Percentiles rank a stretch among this genome's conserved stretches.
Evolutionary conservation across 2,113 vertebrate species (phyloP).

Genomic region (Xenotilapia longispinis): DNA sequence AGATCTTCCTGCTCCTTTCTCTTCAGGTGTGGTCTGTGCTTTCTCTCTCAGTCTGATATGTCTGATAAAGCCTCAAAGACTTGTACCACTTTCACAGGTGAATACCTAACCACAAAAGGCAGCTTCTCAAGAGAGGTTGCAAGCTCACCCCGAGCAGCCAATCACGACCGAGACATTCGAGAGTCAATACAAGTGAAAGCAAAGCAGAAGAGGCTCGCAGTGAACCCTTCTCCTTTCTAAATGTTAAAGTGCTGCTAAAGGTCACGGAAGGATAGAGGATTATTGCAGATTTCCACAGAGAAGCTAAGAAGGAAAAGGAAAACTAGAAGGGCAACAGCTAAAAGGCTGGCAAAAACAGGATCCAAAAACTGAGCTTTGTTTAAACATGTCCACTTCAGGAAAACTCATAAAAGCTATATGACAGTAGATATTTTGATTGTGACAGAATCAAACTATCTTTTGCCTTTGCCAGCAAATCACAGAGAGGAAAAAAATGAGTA

Average conservation of each 20-base stretch:
- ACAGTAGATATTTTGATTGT: no score
- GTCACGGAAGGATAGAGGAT: background rate
- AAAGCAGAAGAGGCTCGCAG: background rate
- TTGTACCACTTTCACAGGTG: background rate
- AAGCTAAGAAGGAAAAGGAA: background rate
- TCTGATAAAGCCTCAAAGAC: background rate
- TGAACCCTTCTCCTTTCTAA: background rate
- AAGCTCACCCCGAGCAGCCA: background rate
- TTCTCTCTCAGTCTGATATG: background rate
- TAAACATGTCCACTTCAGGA: background rate
- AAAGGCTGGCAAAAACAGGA: background rate
- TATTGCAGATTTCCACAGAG: background rate
- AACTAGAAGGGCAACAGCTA: background rate
- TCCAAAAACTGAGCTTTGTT: background rate
- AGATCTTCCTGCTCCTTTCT: background rate
- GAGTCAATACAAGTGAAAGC: background rate
- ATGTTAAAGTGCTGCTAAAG: slow-evolving; percentile 29
- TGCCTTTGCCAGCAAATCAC: background rate
- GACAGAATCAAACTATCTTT: background rate
- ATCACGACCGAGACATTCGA: background rate
- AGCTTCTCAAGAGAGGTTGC: background rate
- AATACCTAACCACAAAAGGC: background rate
- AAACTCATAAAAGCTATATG: background rate
- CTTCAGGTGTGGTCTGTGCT: background rate
- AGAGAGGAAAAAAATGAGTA: background rate